Base-by-base conservation (phyloP, 2,797 vertebrate genomes). In the Antennarius maculatus region DNA sequence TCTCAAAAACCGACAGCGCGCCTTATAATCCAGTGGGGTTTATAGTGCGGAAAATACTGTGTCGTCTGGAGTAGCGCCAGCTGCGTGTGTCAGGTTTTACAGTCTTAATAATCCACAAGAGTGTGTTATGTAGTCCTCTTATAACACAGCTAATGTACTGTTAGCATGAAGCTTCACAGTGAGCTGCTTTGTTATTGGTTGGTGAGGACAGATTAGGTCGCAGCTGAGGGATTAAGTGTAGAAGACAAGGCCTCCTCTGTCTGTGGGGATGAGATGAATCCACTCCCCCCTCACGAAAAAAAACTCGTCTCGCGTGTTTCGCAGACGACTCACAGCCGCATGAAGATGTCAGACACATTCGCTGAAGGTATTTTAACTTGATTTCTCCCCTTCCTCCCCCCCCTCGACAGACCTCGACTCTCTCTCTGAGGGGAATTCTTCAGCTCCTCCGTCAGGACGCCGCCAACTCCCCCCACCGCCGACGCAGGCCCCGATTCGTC, bases 371-470 rank as follows among this genome's bases (percentile, higher is more conserved):
- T 50, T 50, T 6, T 27, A 8, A 10, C n/a, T 7, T 48, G 46
- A 48, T 48, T 43, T 53, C 15, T 34, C 11, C 16, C 58, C 11
- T 51, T 23, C 41, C 12, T 45, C 27, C 13, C 54, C 54, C 18
- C 55, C 17, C 28, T 39, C 17, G n/a, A 48, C 84, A 95, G 94
- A 83, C 92, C 2, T 92, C 91, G 2, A 85, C 93, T 46, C 90
- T 95, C 3, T 94, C 94, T 61, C 85, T 95, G 79, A 85, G 94
- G 76, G 93, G 94, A 45, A 92, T 95, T 18, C 92, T 95, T 16
- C 94, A 95, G 87, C 93, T 95, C 17, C 92, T 95, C 49, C 90
- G 94, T 3, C 93, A 94, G 77, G 94, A 94, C 41, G 87, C 91
- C 0, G 82, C 76, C 67, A 85, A 64, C 77, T 90, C 93, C 18